These are phyloP conservation scores for Bothrops jararaca DNA, from an alignment of 2,113 vertebrate species.

Conservation along the genomic window DNA sequence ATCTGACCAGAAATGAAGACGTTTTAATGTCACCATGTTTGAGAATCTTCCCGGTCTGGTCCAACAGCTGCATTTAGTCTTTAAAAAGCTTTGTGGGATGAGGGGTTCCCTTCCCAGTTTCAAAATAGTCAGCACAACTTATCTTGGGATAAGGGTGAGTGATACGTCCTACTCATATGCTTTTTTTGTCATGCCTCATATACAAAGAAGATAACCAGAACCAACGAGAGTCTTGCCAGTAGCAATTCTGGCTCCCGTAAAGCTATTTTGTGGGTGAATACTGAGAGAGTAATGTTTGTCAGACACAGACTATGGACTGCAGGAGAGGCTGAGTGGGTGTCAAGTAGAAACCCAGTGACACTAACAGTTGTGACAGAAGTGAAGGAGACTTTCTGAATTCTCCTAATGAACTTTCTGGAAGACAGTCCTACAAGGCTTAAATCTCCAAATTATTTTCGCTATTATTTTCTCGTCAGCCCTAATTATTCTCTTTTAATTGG, in stretches of 20 bases:
- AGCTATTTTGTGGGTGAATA: neutral
- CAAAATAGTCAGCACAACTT: neutral
- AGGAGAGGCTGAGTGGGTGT: too few relatives aligned
- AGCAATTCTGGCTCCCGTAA: neutral
- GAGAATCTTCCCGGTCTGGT: neutral
- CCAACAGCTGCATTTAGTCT: too few relatives aligned
- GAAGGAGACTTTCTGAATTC: neutral
- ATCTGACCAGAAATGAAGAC: neutral
- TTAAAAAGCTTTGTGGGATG: neutral
- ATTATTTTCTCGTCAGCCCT: constrained; percentile 31
- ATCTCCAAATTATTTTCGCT: constrained; percentile 23
- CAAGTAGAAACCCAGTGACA: neutral
- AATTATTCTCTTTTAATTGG: constrained; percentile 26
- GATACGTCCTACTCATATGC: neutral
- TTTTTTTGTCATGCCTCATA: neutral
- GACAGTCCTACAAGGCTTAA: neutral
- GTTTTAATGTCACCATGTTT: neutral
- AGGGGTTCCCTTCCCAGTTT: neutral
- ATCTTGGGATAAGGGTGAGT: constrained; percentile 2
- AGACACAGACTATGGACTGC: neutral
- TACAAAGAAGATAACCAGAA: neutral
- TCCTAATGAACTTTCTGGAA: neutral
- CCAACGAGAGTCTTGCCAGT: neutral
- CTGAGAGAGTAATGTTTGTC: neutral
- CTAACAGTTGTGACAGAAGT: neutral